Conservation (phyloP, 2,797 vertebrate species). For the Crocidura indochinensis region DNA sequence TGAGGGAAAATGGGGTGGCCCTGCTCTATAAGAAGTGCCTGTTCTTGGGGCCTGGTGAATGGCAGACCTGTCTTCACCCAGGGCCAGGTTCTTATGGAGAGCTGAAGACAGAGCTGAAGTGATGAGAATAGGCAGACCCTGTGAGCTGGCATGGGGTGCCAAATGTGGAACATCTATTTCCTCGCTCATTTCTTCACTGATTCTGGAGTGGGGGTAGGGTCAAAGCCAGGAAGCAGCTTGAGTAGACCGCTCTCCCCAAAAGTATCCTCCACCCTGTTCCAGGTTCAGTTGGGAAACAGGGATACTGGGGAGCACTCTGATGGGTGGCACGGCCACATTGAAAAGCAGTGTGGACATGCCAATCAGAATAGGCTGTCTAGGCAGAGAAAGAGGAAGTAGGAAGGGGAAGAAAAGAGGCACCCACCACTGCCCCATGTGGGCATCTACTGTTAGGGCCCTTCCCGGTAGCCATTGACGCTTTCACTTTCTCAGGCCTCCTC, state of each 20-base stretch:
- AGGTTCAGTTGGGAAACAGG: no score
- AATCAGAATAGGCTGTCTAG: neutral
- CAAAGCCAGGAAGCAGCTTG: neutral
- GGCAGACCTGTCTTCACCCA: neutral
- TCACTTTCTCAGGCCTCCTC: slow-evolving; percentile 77
- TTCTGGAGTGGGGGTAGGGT: neutral
- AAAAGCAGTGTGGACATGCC: neutral
- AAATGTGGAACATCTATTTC: no score
- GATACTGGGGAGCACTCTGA: no score
- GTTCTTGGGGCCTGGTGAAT: neutral
- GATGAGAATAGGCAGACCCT: no score
- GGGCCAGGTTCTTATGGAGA: neutral
- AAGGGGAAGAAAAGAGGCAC: neutral
- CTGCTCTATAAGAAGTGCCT: neutral
- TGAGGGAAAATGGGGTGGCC: neutral
- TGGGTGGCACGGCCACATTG: neutral
- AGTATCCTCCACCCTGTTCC: no score
- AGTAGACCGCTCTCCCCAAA: no score
- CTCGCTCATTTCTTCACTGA: no score
- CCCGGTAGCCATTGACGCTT: neutral
- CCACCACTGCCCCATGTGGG: neutral
- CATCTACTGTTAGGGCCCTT: neutral
- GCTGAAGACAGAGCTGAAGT: neutral
- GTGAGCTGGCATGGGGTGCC: no score
- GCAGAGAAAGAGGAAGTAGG: no score